A percentile compares a stretch with the other conserved stretches of the same genome.
Conservation (phyloP, 2,797 vertebrate species). For the Propithecus perrieri region DNA sequence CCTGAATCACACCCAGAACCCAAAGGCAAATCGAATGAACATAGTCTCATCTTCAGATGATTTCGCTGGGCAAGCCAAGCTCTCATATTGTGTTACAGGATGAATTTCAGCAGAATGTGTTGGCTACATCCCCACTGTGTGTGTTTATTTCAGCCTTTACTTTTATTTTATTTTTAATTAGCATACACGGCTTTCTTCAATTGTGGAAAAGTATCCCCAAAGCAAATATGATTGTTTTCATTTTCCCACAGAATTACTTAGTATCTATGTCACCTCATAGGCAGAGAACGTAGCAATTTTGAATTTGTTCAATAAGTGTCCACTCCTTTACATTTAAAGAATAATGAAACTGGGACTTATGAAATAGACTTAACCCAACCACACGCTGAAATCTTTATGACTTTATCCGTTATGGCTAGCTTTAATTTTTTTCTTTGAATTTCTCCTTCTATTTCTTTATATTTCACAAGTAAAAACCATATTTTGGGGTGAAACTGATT, state of each 20-base stretch:
- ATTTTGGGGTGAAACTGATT: neutral
- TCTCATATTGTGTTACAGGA: neutral
- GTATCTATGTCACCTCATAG: neutral
- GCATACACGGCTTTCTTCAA: neutral
- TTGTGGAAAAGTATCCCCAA: neutral
- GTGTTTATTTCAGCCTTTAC: conserved; percentile 16
- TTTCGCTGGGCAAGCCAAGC: neutral
- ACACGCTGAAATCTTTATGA: neutral
- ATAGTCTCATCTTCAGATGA: neutral
- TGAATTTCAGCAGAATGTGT: neutral
- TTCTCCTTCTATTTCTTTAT: neutral
- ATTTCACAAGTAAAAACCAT: neutral
- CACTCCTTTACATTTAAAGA: neutral
- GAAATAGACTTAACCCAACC: neutral
- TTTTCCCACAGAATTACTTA: conserved; percentile 40
- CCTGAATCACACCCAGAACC: neutral
- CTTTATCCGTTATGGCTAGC: neutral
- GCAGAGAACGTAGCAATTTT: neutral
- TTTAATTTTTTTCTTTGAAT: neutral
- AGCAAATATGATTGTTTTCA: neutral
- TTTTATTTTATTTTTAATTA: conserved; percentile 59
- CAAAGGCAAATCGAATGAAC: neutral
- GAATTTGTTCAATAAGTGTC: neutral
- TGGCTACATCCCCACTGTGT: neutral
- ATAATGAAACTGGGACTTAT: neutral